Percentiles rank a stretch among this genome's conserved stretches.
Conservation (phyloP, 1,140 invertebrate species). For the Drosophila teissieri region DNA sequence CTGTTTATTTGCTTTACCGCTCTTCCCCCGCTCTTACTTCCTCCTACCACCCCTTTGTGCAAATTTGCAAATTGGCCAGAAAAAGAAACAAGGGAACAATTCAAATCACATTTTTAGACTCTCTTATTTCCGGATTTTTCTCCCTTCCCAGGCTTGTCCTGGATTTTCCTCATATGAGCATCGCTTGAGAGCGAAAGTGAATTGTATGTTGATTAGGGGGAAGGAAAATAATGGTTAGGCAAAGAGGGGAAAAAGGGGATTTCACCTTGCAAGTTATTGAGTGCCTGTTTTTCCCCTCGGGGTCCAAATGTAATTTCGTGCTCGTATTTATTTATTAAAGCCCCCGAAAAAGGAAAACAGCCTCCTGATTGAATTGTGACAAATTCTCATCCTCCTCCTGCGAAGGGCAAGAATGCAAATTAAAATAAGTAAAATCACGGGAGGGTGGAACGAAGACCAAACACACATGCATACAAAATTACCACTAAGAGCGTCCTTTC, state of each 20-base stretch:
- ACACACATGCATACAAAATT: constrained; percentile 55
- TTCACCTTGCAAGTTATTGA: constrained; percentile 39
- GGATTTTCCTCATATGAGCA: constrained; percentile 33
- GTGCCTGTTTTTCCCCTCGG: constrained; percentile 54
- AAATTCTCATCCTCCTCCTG: constrained; percentile 40
- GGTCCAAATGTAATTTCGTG: constrained; percentile 75
- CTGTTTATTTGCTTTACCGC: constrained; percentile 81
- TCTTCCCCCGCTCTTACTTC: constrained; percentile 26
- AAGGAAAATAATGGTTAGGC: neutral
- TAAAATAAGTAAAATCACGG: constrained; percentile 56
- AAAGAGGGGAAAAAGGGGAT: neutral
- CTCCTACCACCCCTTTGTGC: constrained; percentile 52
- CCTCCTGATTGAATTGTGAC: constrained; percentile 78
- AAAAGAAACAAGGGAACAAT: constrained; percentile 57
- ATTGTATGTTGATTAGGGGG: constrained; percentile 33
- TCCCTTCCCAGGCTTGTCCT: neutral
- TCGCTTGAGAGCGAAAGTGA: constrained; percentile 38
- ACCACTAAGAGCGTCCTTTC: constrained; percentile 49
- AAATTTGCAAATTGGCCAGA: constrained; percentile 81
- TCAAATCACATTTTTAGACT: constrained; percentile 70
- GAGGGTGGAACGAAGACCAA: constrained; percentile 3
- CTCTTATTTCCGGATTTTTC: constrained; percentile 12
- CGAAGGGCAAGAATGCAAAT: constrained; percentile 66
- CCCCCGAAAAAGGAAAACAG: constrained; percentile 57
- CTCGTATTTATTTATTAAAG: constrained; percentile 79